Evolutionary conservation across 2,888 invertebrate species (phyloP), one percentile per base, ranked within the genome.

Genomic region (Drosophila birchii): DNA sequence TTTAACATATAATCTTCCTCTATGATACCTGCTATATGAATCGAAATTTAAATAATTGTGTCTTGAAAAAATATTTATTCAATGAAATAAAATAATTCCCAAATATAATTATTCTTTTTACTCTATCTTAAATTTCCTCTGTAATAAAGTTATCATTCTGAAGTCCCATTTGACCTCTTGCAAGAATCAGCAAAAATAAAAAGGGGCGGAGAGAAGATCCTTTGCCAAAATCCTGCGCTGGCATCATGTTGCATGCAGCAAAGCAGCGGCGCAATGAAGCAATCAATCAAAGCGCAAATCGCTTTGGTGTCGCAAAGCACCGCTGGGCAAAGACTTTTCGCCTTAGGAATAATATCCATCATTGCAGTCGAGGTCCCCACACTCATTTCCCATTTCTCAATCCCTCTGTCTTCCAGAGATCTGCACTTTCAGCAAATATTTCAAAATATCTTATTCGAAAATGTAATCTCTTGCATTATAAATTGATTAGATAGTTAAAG

Each of bases 301-400:
- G 86, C 87, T 87, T 81, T 86, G 90, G 85, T 90, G 89, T 87
- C 87, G 90, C 89, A 84, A 78, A 78, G 89, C 88, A 89, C 86
- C 89, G 86, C 90, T 90, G 90, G 78, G 90, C 89, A 63, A 87
- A 90, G 88, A 79, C 89, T 84, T 88, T 87, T 88, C 89, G 89
- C 87, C 88, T 87, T 87, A 86, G 84, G 85, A 84, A 87, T 86
- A 90, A 87, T 87, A 90, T 90, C 73, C 86, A 90, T 90, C 86
- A 90, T 86, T 89, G 86, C 78, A 78, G 76, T 62, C 72, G 51
- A 67, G 71, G 29, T 55, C 55, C 67, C 61, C 68, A 58, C 59
- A 62, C 69, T 39, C 59, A 47, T 49, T 49, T 53, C 41, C 45
- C 36, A 51, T 51, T 43, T 39, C 59, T 49, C 38, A 29, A 53